Evolutionary conservation across 2,888 invertebrate species (phyloP).

Genomic region (Mycalesis mineus): DNA sequence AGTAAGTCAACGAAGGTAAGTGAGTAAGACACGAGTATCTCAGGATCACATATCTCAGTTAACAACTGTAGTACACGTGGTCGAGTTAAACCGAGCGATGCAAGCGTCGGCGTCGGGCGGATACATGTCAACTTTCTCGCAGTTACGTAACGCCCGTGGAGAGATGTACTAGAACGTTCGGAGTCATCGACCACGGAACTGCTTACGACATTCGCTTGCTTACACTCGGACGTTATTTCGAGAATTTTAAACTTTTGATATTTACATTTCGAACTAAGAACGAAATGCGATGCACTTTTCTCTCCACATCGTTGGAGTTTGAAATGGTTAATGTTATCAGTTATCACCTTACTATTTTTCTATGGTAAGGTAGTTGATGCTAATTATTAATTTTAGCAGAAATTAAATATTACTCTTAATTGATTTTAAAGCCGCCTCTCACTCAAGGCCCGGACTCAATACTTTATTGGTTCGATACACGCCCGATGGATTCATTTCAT

Average conservation of each 20-base stretch:
- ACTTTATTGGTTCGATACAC: no score
- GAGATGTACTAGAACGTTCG: constrained; percentile 75
- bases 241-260: constrained; percentile 14
- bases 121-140: constrained; percentile 77
- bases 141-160: constrained; percentile 62
- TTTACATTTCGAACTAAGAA: not conserved
- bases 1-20: not conserved
- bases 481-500: no score
- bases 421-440: no score
- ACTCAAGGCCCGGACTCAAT: no score
- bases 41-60: not conserved
- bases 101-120: constrained; percentile 22
- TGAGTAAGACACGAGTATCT: not conserved
- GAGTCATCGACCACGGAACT: constrained; percentile 74
- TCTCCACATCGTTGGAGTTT: not conserved
- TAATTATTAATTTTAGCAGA: no score
- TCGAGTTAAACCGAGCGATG: constrained; percentile 9
- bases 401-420: no score
- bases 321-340: not conserved
- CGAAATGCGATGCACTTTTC: not conserved
- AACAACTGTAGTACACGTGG: constrained; percentile 20
- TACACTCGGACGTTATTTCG: constrained; percentile 31
- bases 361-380: no score
- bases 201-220: constrained; percentile 66
- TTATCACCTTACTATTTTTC: not conserved